A percentile compares a stretch with the other conserved stretches of the same genome.
phyloP scores from a whole-genome alignment of 1,140 invertebrate genomes.

The Drosophila santomea region DNA sequence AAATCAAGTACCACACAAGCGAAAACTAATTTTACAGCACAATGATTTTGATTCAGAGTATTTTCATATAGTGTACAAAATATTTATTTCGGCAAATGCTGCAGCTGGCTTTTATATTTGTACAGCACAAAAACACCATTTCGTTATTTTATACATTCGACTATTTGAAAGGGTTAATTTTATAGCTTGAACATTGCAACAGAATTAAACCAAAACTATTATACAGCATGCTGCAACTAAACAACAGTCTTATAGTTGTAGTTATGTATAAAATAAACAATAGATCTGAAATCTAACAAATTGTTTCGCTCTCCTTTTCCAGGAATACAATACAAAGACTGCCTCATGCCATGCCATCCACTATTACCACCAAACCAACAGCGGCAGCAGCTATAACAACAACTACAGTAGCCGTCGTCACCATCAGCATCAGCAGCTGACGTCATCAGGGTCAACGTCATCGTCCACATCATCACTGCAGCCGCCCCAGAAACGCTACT shows the following conservation, averaged over 20 bases:
- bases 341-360: conserved; percentile 84
- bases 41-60: background rate
- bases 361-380: conserved; percentile 70
- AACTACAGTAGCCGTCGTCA: conserved; percentile 32
- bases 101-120: background rate
- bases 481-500: conserved; percentile 13
- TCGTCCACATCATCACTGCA: conserved; percentile 42
- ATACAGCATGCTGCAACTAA: no score
- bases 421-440: conserved; percentile 40
- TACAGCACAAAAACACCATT: background rate
- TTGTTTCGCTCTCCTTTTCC: conserved; percentile 13
- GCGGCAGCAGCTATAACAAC: conserved; percentile 33
- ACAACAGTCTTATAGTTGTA: no score
- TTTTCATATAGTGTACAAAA: background rate
- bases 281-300: no score
- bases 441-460: conserved; percentile 38
- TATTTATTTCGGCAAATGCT: conserved; percentile 6
- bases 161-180: background rate
- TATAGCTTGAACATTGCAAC: no score
- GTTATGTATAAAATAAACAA: background rate
- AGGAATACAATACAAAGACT: conserved; percentile 84
- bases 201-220: no score
- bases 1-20: conserved; percentile 1
- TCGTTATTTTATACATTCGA: background rate
- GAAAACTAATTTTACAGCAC: conserved; percentile 23